Evolutionary conservation across 2,888 invertebrate genomes (phyloP).

Genomic region (Drosophila putrida): DNA sequence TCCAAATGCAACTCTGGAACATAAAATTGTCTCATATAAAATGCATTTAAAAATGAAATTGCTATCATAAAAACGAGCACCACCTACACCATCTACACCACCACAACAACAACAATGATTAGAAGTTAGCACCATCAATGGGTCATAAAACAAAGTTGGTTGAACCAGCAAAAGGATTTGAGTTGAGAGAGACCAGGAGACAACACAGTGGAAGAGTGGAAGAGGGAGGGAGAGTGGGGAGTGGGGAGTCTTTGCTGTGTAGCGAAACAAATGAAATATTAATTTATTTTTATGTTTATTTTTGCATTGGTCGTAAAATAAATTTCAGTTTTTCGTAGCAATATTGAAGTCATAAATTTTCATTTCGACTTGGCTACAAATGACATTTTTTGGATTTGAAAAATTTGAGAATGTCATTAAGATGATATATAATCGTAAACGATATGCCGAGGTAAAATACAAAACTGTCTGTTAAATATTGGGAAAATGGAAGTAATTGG

Average conservation of each 20-base stretch:
- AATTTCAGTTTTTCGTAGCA: conserved; percentile 34
- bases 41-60: conserved; percentile 65
- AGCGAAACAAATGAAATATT: conserved; percentile 66
- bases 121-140: conserved; percentile 28
- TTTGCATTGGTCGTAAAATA: conserved; percentile 62
- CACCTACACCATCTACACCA: conserved; percentile 19
- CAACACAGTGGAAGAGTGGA: neutral
- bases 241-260: neutral
- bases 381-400: conserved; percentile 44
- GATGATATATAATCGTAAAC: conserved; percentile 9
- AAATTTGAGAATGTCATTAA: conserved; percentile 5
- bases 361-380: conserved; percentile 58
- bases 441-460: neutral
- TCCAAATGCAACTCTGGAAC: conserved; percentile 23
- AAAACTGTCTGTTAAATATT: neutral
- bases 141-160: conserved; percentile 66
- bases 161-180: conserved; percentile 38
- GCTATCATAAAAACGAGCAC: conserved; percentile 42
- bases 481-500: neutral
- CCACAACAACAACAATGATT: conserved; percentile 40
- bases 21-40: conserved; percentile 45
- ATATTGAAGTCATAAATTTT: conserved; percentile 58
- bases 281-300: conserved; percentile 64
- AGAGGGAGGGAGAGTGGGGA: neutral
- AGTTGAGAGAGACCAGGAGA: conserved; percentile 5